Base-by-base conservation (phyloP, 2,113 vertebrate species). In the Brachypodius melanocephalos region DNA sequence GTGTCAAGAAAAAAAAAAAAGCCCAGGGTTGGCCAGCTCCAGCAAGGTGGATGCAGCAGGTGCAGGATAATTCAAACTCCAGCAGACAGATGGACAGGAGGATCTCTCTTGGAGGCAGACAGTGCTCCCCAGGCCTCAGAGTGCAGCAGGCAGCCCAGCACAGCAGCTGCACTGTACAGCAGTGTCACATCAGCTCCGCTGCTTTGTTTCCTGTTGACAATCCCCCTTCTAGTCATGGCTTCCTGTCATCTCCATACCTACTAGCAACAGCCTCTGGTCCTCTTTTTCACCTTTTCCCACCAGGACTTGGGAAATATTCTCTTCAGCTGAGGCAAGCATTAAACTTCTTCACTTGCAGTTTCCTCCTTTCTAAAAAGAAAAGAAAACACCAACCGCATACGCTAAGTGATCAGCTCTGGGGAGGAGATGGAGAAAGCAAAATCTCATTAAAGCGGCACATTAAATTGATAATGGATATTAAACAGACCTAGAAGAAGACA, bases 381-480 rank as follows among this genome's bases (percentile, higher is more conserved):
- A 40, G 68, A 90, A 36, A 69, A 69, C 67, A 91, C 34, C 57
- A 85, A 83, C 62, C 90, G 87, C 57, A 94, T 25, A 75, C 3
- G 1, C 59, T 95, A 82, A 96, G 93, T 92, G 95, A 96, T 90
- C 95, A 84, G 85, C 88, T 95, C 73, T 45, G 58, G 2, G 1
- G 78, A 95, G 57, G 68, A 95, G 92, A 95, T 69, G 83, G 92
- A 78, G 68, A 94, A 87, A 95, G 88, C 83, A 87, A 94, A 92
- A 93, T 87, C 93, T 94, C 92, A 96, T 95, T 94, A 81, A 86
- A 95, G 86, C 3, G 9, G 83, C 69, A 85, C 43, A 93, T 75
- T 88, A 92, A 92, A 90, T 76, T 79, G 83, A 92, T 93, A 85
- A 93, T 9, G 34, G 96, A 90, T 85, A 95, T 94, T 94, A 89